These are phyloP conservation scores for Linnaemya tessellans DNA, from an alignment of 2,888 invertebrate genomes.

Conservation along the genomic window DNA sequence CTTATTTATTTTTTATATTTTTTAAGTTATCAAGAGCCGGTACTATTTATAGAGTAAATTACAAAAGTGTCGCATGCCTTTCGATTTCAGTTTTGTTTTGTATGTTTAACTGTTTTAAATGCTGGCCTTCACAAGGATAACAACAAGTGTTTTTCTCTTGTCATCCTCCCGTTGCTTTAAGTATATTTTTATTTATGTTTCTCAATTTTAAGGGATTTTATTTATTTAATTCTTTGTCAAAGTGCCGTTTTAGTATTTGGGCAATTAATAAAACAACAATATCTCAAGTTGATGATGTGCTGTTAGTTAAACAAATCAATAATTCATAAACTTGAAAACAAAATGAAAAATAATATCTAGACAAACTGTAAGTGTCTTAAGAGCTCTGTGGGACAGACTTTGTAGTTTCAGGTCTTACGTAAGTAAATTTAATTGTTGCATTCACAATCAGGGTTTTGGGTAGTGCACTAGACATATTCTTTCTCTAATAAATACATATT, in stretches of 20 bases:
- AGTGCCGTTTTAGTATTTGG: slow-evolving; percentile 23
- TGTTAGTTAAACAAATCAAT: slow-evolving; percentile 11
- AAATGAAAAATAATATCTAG: background rate
- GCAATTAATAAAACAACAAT: background rate
- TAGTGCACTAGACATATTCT: too few relatives aligned
- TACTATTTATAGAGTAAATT: slow-evolving; percentile 47
- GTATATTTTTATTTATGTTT: slow-evolving; percentile 67
- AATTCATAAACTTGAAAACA: slow-evolving; percentile 13
- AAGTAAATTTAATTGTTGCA: too few relatives aligned
- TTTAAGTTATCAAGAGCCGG: slow-evolving; percentile 56
- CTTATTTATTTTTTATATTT: background rate
- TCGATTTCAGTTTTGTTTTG: slow-evolving; percentile 26
- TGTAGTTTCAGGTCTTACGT: background rate
- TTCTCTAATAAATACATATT: too few relatives aligned
- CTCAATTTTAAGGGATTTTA: slow-evolving; percentile 34
- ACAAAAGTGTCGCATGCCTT: slow-evolving; percentile 62
- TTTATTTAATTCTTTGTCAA: background rate
- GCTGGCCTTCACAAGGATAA: slow-evolving; percentile 14
- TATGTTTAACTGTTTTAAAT: slow-evolving; percentile 40
- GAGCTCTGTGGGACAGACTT: background rate
- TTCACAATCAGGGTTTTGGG: too few relatives aligned
- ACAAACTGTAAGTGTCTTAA: background rate
- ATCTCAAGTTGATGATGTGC: slow-evolving; percentile 2
- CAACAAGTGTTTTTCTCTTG: slow-evolving; percentile 11
- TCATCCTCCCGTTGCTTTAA: background rate